Evolutionary conservation across 2,113 vertebrate genomes (phyloP).

Genomic region (Hipposideros armiger): DNA sequence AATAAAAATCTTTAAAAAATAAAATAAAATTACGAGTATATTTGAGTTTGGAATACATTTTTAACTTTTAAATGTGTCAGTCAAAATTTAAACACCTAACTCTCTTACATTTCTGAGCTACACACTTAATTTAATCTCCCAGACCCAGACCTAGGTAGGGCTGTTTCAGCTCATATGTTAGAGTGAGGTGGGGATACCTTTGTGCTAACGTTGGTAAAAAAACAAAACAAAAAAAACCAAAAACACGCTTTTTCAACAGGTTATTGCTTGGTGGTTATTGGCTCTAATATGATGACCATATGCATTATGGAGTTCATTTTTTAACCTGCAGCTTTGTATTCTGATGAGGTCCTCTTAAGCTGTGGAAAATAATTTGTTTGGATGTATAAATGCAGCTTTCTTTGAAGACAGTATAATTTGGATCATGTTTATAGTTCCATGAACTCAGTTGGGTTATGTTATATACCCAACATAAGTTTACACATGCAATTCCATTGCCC

Average conservation of each 20-base stretch:
- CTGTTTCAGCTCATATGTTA: conserved; percentile 40
- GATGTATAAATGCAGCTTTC: conserved; percentile 55
- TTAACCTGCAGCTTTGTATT: conserved; percentile 25
- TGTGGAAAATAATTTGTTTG: conserved; percentile 49
- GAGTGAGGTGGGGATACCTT: not conserved
- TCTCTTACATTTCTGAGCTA: conserved; percentile 20
- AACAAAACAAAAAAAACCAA: not conserved
- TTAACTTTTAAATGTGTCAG: conserved; percentile 46
- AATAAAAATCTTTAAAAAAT: no score
- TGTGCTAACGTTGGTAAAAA: conserved; percentile 27
- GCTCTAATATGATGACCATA: conserved; percentile 3
- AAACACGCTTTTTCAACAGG: not conserved
- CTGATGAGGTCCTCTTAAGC: not conserved
- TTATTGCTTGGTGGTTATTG: not conserved
- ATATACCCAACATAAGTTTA: conserved; percentile 51
- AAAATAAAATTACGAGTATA: not conserved
- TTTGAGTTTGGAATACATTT: conserved; percentile 42
- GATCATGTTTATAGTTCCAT: not conserved
- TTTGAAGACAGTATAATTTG: conserved; percentile 62
- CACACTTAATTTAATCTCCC: not conserved
- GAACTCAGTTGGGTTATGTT: conserved; percentile 48
- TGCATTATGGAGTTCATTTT: conserved; percentile 4
- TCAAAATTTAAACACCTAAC: conserved; percentile 23
- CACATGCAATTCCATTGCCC: conserved; percentile 35
- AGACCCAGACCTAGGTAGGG: not conserved